A percentile compares a stretch with the other conserved stretches of the same genome.
Conservation (phyloP, 2,888 invertebrate species). For the Dynastes grantii region DNA sequence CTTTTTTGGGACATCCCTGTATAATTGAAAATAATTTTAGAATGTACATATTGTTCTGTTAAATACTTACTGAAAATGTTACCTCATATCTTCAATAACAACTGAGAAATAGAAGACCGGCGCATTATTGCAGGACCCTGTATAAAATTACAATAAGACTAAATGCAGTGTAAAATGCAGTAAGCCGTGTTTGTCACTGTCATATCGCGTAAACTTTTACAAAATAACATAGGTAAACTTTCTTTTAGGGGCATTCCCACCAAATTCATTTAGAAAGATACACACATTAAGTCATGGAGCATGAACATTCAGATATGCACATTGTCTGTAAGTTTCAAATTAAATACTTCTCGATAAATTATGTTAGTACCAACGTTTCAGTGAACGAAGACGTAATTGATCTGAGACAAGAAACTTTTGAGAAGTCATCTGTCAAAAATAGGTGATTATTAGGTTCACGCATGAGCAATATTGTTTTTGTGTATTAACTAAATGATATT, state of each 20-base stretch:
- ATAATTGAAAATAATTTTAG: too few relatives aligned
- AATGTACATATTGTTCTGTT: too few relatives aligned
- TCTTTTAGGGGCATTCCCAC: slow-evolving; percentile 30
- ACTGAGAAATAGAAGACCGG: too few relatives aligned
- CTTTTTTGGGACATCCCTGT: too few relatives aligned
- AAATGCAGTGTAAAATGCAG: not conserved
- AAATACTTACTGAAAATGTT: too few relatives aligned
- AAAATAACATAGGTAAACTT: not conserved
- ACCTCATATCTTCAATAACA: too few relatives aligned
- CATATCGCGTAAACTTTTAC: slow-evolving; percentile 10
- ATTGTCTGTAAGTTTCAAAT: slow-evolving; percentile 39
- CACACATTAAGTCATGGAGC: slow-evolving; percentile 9
- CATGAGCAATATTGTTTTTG: not conserved
- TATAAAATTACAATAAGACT: not conserved
- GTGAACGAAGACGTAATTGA: slow-evolving; percentile 47
- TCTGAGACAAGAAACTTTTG: slow-evolving; percentile 40
- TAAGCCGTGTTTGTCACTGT: slow-evolving; percentile 32
- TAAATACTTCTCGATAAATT: not conserved
- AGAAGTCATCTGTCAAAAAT: slow-evolving; percentile 26
- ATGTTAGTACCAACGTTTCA: slow-evolving; percentile 8
- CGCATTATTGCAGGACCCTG: too few relatives aligned
- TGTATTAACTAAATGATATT: slow-evolving; percentile 10
- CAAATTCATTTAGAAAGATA: slow-evolving; percentile 25
- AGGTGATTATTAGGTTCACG: slow-evolving; percentile 27
- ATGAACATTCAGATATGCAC: slow-evolving; percentile 39